Base-by-base conservation (phyloP, 1,140 invertebrate species). In the Ruditapes philippinarum region DNA sequence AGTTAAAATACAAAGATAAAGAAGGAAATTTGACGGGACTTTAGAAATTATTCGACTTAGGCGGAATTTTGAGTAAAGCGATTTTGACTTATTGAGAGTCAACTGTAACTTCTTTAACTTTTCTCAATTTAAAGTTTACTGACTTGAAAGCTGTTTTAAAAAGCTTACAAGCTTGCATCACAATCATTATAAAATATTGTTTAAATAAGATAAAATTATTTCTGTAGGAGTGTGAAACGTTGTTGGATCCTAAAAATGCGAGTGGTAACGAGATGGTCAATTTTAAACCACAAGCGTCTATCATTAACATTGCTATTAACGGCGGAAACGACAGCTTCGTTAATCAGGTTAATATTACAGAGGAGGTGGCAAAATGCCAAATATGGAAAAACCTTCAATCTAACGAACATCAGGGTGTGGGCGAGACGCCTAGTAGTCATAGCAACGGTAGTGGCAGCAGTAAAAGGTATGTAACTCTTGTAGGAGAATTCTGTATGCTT, bases 371-470 rank as follows among this genome's bases (percentile, higher is more conserved):
- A 0, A 89, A 89, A 57, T 84, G 80, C n/a, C 42, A 87, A 19
- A 91, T 91, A 38, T 91, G 90, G 86, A 85, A 90, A 49, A 85
- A 80, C 45, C 28, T 90, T 22, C 89, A 90, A 40, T 70, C 79
- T 1, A 74, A 54, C 19, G 87, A 89, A 17, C 45, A 14, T 19
- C 80, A 65, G 33, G 68, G 68, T 2, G 40, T 45, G 19, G 33
- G 4, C 5, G 68, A 73, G 17, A 19, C 4, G 0, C 7, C 14
- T 14, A 12, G 22, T 22, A 36, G 42, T 54, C 31, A 33, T 9
- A 28, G 31, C 33, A 74, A 33, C 25, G 70, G 51, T 40, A 36
- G n/a, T 12, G 40, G 60, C 33, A 88, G 76, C 33, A n/a, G n/a
- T n/a, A 88, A 70, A 60, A 80, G 76, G 85, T 70, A 70, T 1